Percentiles rank a stretch among this genome's conserved stretches.
Conservation (phyloP, 2,797 vertebrate genomes). For the Xyrichtys novacula region DNA sequence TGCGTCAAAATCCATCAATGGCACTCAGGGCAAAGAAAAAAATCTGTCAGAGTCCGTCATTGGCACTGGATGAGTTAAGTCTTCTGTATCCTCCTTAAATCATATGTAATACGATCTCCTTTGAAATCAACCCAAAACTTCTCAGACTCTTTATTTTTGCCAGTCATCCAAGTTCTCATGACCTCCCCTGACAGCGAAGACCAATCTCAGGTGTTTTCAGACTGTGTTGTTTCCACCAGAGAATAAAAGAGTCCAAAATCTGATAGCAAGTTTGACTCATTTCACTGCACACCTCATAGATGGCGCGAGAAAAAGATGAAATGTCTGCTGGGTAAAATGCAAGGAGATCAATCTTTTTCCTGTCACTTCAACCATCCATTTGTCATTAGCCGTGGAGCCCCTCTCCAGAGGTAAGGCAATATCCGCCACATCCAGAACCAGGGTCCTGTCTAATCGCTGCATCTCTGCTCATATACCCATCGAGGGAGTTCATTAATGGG, state of each 20-base stretch:
- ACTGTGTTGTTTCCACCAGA: conserved; percentile 55
- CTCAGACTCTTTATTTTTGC: conserved; percentile 26
- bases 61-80: no score
- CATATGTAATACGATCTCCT: conserved; percentile 47
- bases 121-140: conserved; percentile 25
- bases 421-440: conserved; percentile 59
- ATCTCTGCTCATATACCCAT: conserved; percentile 64
- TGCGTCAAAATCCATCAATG: no score
- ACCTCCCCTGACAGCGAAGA: conserved; percentile 40
- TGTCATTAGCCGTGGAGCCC: conserved; percentile 63
- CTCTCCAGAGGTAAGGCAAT: conserved; percentile 65
- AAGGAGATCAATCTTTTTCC: conserved; percentile 55
- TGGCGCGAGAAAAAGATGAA: conserved; percentile 29
- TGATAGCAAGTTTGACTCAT: conserved; percentile 37
- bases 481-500: conserved; percentile 64
- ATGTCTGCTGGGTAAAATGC: conserved; percentile 47
- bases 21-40: no score
- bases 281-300: conserved; percentile 31
- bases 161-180: conserved; percentile 54
- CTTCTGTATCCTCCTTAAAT: conserved; percentile 17
- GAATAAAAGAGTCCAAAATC: conserved; percentile 4
- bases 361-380: conserved; percentile 57
- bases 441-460: conserved; percentile 48
- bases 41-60: no score
- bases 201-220: conserved; percentile 55